Conservation (phyloP, 2,797 vertebrate species). For the Nannoperca australis region DNA sequence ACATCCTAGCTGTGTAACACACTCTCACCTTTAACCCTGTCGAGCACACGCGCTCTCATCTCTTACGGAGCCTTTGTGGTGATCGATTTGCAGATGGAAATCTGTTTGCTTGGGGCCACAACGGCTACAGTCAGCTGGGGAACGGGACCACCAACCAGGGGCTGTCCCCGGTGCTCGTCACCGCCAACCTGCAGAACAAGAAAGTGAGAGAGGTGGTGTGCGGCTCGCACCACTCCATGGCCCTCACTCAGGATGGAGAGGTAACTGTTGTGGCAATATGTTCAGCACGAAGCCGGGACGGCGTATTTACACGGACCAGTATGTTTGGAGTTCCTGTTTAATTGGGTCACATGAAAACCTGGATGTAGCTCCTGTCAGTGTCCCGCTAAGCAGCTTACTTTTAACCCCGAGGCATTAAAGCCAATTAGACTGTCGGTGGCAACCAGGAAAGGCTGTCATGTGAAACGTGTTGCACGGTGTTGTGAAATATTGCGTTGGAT, state of each 20-base stretch:
- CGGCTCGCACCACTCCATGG: constrained; percentile 96
- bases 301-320: neutral
- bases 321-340: neutral
- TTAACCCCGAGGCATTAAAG: constrained; percentile 30
- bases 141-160: constrained; percentile 92
- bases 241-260: constrained; percentile 91
- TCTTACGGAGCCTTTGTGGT: neutral
- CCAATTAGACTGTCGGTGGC: constrained; percentile 13
- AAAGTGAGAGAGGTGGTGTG: constrained; percentile 92
- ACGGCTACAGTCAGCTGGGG: constrained; percentile 96
- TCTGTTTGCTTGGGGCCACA: constrained; percentile 95
- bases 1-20: neutral
- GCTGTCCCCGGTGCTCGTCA: constrained; percentile 88
- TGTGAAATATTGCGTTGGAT: neutral
- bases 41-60: neutral
- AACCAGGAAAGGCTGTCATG: neutral
- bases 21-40: neutral
- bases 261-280: constrained; percentile 74
- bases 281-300: neutral
- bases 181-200: constrained; percentile 89
- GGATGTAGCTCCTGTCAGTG: neutral
- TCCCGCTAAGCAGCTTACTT: constrained; percentile 57
- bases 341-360: neutral
- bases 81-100: constrained; percentile 87
- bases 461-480: constrained; percentile 8